phyloP scores from a whole-genome alignment of 2,888 invertebrate species.

The Drosophila falleni region DNA sequence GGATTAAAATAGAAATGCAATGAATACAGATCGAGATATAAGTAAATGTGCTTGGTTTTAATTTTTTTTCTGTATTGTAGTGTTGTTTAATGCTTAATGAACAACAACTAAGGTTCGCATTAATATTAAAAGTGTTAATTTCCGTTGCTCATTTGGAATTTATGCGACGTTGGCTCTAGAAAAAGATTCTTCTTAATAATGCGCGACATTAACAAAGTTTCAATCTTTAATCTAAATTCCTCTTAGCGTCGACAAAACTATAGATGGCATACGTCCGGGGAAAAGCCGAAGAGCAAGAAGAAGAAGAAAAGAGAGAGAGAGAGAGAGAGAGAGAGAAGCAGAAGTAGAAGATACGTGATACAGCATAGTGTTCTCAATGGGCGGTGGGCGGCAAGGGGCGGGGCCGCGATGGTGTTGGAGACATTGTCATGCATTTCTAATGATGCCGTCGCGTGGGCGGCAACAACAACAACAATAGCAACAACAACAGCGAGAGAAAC shows the following conservation, averaged over 20 bases:
- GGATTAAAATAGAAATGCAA: neutral
- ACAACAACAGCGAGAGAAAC: constrained; percentile 8
- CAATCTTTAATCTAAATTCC: constrained; percentile 82
- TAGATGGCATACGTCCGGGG: neutral
- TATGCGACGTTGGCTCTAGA: constrained; percentile 41
- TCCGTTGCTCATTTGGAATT: constrained; percentile 65
- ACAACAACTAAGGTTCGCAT: constrained; percentile 30
- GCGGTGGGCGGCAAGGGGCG: constrained; percentile 33
- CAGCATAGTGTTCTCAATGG: constrained; percentile 19
- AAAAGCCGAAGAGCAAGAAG: neutral
- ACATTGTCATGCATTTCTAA: constrained; percentile 83
- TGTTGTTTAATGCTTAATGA: constrained; percentile 10
- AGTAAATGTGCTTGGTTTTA: neutral
- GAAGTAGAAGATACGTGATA: constrained; percentile 15
- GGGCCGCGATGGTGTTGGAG: constrained; percentile 42
- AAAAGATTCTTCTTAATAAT: constrained; percentile 75
- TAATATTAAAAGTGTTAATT: constrained; percentile 71
- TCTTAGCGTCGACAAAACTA: constrained; percentile 53
- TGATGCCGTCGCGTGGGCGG: constrained; percentile 68
- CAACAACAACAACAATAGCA: constrained; percentile 29
- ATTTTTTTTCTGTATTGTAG: neutral
- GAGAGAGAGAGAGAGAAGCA: no score
- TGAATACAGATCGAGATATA: neutral
- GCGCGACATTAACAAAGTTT: constrained; percentile 81
- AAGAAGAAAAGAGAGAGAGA: neutral